Evolutionary conservation across 2,113 vertebrate genomes (phyloP).

Genomic region (Delphinapterus leucas): DNA sequence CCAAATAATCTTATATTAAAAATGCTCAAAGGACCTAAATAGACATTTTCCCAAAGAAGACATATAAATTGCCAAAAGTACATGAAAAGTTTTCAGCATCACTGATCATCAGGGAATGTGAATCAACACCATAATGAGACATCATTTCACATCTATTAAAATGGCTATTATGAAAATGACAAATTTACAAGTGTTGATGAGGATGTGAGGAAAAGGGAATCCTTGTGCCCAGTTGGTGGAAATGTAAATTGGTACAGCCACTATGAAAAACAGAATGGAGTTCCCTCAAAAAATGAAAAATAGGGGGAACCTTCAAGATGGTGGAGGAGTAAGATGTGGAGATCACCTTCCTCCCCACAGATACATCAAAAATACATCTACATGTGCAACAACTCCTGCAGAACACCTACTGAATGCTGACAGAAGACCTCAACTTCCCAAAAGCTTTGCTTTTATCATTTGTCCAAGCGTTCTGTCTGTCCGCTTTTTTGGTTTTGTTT

Average conservation of each 20-base stretch:
- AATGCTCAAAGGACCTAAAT: neutral
- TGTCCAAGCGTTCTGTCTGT: too few species aligned
- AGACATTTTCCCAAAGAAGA: neutral
- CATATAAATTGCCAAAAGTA: neutral
- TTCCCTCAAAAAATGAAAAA: neutral
- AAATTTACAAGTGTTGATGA: neutral
- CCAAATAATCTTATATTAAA: neutral
- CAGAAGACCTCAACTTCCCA: too few species aligned
- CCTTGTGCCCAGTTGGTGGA: neutral
- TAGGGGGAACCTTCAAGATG: too few species aligned
- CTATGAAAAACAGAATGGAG: neutral
- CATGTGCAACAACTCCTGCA: too few species aligned
- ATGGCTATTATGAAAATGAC: neutral
- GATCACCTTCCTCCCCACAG: too few species aligned
- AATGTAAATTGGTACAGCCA: neutral
- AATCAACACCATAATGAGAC: neutral
- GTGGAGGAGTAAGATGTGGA: too few species aligned
- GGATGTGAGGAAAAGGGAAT: neutral
- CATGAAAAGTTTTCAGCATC: neutral
- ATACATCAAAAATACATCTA: too few species aligned
- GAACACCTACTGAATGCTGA: too few species aligned
- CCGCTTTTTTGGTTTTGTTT: too few species aligned
- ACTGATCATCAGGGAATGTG: neutral
- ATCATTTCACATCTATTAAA: neutral
- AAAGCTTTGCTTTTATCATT: too few species aligned